phyloP scores from a whole-genome alignment of 2,888 invertebrate species.

The Ophion obscuratus region DNA sequence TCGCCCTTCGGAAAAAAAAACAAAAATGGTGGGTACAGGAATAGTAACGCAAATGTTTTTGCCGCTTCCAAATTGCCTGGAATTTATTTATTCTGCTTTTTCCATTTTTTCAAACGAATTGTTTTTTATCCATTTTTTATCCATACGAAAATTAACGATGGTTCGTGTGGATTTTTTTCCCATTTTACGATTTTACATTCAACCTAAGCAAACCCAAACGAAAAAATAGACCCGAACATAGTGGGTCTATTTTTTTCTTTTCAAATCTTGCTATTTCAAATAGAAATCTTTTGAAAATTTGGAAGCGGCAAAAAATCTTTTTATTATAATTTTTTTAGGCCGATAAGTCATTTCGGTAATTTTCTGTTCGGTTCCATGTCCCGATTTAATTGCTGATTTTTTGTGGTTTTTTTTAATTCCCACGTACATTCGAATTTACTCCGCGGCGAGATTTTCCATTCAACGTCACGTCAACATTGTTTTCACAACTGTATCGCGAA shows the following conservation, averaged over 20 bases:
- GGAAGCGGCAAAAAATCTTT: too few relatives aligned
- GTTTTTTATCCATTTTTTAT: neutral
- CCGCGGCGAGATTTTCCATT: neutral
- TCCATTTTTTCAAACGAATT: neutral
- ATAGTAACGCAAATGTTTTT: neutral
- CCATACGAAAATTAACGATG: neutral
- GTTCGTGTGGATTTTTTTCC: neutral
- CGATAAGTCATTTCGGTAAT: too few relatives aligned
- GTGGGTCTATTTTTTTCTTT: too few relatives aligned
- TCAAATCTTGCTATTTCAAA: too few relatives aligned
- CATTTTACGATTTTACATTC: neutral
- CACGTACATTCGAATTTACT: neutral
- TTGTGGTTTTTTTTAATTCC: neutral
- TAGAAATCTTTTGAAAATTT: too few relatives aligned
- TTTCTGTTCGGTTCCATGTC: too few relatives aligned
- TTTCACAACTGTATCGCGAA: constrained; percentile 19
- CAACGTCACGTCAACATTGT: neutral
- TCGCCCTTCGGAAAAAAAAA: constrained; percentile 6
- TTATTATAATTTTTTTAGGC: too few relatives aligned
- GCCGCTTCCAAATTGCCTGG: too few relatives aligned
- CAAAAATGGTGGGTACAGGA: constrained; percentile 52
- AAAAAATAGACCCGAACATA: too few relatives aligned
- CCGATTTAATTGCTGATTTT: too few relatives aligned
- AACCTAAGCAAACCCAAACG: too few relatives aligned
- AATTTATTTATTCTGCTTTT: neutral